Evolutionary conservation across 2,113 vertebrate genomes (phyloP).

Genomic region (Glaucomys volans): DNA sequence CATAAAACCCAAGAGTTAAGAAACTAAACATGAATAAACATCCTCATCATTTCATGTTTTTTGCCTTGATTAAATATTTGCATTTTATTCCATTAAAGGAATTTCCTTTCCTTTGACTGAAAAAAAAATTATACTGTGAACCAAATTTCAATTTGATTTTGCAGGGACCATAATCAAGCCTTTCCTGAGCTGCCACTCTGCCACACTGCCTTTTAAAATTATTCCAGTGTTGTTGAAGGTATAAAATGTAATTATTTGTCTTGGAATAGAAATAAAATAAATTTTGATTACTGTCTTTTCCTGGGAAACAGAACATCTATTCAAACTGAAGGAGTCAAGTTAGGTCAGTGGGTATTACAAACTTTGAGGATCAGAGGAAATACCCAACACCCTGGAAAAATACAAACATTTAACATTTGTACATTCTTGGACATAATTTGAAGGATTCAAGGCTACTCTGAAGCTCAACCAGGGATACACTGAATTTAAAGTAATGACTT

Average conservation of each 20-base stretch:
- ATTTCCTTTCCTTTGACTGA: slow-evolving; percentile 42
- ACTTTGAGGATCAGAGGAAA: slow-evolving; percentile 3
- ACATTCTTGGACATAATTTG: not conserved
- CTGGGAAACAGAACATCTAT: not conserved
- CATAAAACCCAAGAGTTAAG: slow-evolving; percentile 19
- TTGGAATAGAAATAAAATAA: slow-evolving; percentile 23
- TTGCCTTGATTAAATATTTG: slow-evolving; percentile 64
- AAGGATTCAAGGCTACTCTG: not conserved
- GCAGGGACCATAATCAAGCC: not conserved
- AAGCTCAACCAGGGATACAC: not conserved
- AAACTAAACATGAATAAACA: slow-evolving; percentile 53
- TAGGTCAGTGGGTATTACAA: slow-evolving; percentile 20
- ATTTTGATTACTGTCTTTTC: slow-evolving; percentile 46
- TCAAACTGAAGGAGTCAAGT: not conserved
- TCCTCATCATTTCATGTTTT: slow-evolving; percentile 23
- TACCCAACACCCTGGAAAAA: not conserved
- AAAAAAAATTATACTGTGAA: not conserved
- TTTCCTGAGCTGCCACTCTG: not conserved
- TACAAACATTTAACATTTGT: not conserved
- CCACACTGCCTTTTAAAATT: not conserved
- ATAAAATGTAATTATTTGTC: slow-evolving; percentile 36
- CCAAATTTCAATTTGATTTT: slow-evolving; percentile 47
- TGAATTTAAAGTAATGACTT: not conserved
- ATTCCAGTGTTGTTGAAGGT: not conserved
- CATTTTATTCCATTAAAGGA: slow-evolving; percentile 33